phyloP scores from a whole-genome alignment of 2,797 vertebrate genomes.

The Brachymystax lenok region DNA sequence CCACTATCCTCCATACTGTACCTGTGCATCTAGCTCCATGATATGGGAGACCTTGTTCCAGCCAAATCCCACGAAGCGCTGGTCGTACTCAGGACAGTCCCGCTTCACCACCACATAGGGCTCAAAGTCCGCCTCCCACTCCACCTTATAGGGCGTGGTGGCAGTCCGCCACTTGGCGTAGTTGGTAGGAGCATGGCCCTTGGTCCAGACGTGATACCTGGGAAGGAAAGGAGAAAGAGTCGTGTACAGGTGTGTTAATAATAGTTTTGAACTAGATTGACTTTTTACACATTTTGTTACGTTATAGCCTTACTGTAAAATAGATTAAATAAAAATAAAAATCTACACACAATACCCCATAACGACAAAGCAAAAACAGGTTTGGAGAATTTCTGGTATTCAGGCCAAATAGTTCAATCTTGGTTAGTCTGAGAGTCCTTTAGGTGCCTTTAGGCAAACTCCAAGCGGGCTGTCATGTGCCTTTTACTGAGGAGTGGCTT shows the following conservation, averaged over 20 bases:
- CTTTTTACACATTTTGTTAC: too few relatives aligned
- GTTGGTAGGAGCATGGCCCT: constrained; percentile 89
- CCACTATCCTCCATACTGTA: constrained; percentile 45
- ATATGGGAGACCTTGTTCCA: constrained; percentile 98
- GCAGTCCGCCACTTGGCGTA: constrained; percentile 93
- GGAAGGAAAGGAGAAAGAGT: not conserved
- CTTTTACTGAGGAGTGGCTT: too few relatives aligned
- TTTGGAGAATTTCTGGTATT: too few relatives aligned
- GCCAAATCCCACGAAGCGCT: constrained; percentile 94
- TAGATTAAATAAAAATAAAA: too few relatives aligned
- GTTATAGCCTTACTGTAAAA: too few relatives aligned
- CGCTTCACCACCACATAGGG: constrained; percentile 92
- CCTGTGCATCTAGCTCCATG: constrained; percentile 95
- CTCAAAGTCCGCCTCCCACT: constrained; percentile 93
- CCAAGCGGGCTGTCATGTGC: too few relatives aligned
- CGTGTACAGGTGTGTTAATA: not conserved
- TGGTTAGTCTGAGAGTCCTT: too few relatives aligned
- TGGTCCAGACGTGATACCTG: constrained; percentile 95
- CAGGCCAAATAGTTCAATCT: too few relatives aligned
- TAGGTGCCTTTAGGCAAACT: too few relatives aligned
- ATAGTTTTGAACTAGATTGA: not conserved
- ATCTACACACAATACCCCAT: too few relatives aligned
- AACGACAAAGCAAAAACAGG: too few relatives aligned
- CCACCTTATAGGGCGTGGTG: constrained; percentile 86
- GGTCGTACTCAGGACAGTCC: constrained; percentile 92